These are phyloP conservation scores for Cochlearius cochlearius DNA, from an alignment of 2,113 vertebrate species.

Conservation along the genomic window DNA sequence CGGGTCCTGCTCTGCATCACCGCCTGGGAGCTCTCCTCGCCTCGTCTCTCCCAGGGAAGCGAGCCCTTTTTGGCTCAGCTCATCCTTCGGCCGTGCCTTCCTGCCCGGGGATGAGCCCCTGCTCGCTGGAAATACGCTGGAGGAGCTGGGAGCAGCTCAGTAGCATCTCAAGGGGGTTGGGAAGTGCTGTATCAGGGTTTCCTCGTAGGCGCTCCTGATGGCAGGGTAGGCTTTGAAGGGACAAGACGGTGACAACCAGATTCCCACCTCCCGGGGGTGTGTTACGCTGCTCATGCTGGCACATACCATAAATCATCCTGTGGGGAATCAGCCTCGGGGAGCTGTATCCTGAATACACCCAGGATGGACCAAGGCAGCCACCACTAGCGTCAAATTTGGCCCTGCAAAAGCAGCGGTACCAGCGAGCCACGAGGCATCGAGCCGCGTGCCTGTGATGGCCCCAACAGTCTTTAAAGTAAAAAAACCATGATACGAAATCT, in stretches of 20 bases:
- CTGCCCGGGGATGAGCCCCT: fast-evolving
- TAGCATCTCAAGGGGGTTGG: neutral
- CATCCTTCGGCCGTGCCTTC: neutral
- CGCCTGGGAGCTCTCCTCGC: neutral
- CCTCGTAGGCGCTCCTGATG: neutral
- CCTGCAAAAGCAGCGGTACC: neutral
- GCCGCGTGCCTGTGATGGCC: neutral
- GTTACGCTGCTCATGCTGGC: fast-evolving
- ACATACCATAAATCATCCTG: neutral
- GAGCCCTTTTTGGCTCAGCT: neutral
- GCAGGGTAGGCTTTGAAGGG: neutral
- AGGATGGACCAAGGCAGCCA: neutral
- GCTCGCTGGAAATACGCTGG: neutral
- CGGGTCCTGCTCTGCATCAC: neutral
- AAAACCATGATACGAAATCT: neutral
- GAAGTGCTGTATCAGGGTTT: neutral
- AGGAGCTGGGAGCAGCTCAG: neutral
- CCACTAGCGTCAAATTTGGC: neutral
- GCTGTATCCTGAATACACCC: neutral
- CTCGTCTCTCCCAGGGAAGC: neutral
- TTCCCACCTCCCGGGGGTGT: neutral
- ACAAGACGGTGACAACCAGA: fast-evolving
- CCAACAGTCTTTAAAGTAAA: constrained; percentile 22
- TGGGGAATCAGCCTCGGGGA: neutral
- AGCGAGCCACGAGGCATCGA: neutral